Base-by-base conservation (phyloP, 2,797 vertebrate species). In the Mus spretus region DNA sequence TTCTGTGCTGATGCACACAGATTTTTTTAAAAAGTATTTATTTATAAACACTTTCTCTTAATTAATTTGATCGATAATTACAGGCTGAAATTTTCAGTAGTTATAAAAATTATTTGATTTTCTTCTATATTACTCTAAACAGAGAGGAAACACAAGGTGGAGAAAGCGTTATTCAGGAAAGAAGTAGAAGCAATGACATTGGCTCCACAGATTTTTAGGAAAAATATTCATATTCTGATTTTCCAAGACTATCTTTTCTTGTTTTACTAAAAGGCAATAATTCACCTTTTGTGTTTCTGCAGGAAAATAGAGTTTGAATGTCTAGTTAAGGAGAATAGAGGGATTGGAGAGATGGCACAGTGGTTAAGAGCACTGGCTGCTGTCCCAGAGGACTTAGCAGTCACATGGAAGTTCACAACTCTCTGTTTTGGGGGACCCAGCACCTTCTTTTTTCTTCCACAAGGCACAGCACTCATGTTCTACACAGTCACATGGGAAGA, bases 21-120 rank as follows among this genome's bases (percentile, higher is more conserved):
- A 65, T 93, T 89, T 40, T 82, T 5, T 13, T 17, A n/a, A 37
- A 37, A 37, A 59, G n/a, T 40, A 74, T 75, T 11, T 1, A 75
- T 34, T 77, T 61, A 9, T 81, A 82, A 94, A 55, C 77, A 34
- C 89, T 47, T 50, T 94, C 70, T 91, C 50, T 67, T 95, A 6
- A 96, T 97, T 92, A 92, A 90, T 26, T 91, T 91, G 34, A 55
- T 91, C 59, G 80, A 65, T 94, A 53, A 92, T 78, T 83, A 50
- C 3, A 95, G 57, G 0, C 22, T 86, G 28, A 90, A 61, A 10
- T 93, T 95, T 97, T 80, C 84, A 86, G 26, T 90, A 96, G 88
- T 82, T 95, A 28, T 92, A n/a, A 94, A 92, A 94, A 14, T 44
- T 40, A 80, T 24, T 80, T 65, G 10, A 26, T 72, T n/a, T 55